Evolutionary conservation across 2,797 vertebrate genomes (phyloP).

Genomic region (Notolabrus celidotus): DNA sequence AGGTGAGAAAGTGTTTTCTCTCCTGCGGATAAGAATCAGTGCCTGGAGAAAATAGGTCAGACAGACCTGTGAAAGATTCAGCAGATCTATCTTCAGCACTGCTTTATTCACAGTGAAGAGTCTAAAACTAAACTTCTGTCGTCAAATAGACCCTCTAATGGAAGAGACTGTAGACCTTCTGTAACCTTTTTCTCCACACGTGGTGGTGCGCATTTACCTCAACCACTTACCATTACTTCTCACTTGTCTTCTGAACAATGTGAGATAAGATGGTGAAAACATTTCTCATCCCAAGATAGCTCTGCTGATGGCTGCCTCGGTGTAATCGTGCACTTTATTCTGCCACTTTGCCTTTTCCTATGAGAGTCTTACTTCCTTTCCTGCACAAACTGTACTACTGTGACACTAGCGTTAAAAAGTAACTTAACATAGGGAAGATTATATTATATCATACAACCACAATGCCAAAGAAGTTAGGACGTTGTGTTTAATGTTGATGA

Average conservation of each 20-base stretch:
- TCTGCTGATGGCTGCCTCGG: too few species aligned
- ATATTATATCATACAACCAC: too few species aligned
- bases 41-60: conserved; percentile 63
- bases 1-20: conserved; percentile 53
- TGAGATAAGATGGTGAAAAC: conserved; percentile 1
- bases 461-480: too few species aligned
- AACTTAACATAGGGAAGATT: too few species aligned
- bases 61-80: conserved; percentile 46
- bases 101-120: conserved; percentile 33
- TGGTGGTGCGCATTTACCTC: neutral
- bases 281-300: neutral
- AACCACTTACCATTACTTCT: conserved; percentile 1
- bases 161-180: conserved; percentile 38
- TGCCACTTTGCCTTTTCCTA: too few species aligned
- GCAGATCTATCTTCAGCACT: conserved; percentile 49
- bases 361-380: too few species aligned
- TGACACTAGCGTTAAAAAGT: too few species aligned
- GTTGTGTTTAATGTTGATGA: too few species aligned
- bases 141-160: conserved; percentile 39
- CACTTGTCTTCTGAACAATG: conserved; percentile 2
- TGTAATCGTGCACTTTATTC: too few species aligned
- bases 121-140: conserved; percentile 13
- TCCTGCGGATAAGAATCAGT: conserved; percentile 47
- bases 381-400: too few species aligned
- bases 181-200: conserved; percentile 23